phyloP scores from a whole-genome alignment of 2,797 vertebrate genomes.

The Yasuhikotakia modesta region DNA sequence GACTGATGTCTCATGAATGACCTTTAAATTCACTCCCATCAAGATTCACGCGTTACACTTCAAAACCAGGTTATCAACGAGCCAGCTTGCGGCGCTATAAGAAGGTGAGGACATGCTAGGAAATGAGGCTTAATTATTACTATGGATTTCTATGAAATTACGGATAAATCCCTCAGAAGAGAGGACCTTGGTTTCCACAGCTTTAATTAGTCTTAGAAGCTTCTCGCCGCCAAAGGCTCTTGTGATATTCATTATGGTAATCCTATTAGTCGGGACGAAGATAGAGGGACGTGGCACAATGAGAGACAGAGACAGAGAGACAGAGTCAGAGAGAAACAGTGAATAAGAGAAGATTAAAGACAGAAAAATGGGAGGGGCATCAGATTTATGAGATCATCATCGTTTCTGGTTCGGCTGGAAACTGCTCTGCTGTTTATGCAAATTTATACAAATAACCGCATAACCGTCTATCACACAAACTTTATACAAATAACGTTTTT shows the following conservation, averaged over 20 bases:
- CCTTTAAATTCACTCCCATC: conserved; percentile 32
- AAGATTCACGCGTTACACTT: conserved; percentile 51
- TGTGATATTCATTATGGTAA: conserved; percentile 73
- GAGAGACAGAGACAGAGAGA: conserved; percentile 20
- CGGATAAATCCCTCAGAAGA: conserved; percentile 58
- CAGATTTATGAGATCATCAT: conserved; percentile 16
- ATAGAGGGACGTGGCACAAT: conserved; percentile 51
- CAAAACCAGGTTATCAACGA: conserved; percentile 55
- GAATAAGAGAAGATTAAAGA: conserved; percentile 17
- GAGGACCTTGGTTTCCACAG: conserved; percentile 50
- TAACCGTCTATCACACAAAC: too few relatives aligned
- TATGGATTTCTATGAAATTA: conserved; percentile 51
- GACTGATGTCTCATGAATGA: not conserved
- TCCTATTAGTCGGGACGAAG: conserved; percentile 67
- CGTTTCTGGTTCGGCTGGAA: not conserved
- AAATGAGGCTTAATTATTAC: conserved; percentile 55
- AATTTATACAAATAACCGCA: too few relatives aligned
- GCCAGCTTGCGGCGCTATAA: not conserved
- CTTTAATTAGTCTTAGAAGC: conserved; percentile 71
- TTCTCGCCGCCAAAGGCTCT: conserved; percentile 62
- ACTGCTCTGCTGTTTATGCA: not conserved
- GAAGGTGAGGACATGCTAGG: not conserved
- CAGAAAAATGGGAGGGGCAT: not conserved
- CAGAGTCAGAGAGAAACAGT: conserved; percentile 33
- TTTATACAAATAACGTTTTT: too few relatives aligned